phyloP scores from a whole-genome alignment of 92 coral and sea anemone genomes.

The Epizoanthus rinbou region DNA sequence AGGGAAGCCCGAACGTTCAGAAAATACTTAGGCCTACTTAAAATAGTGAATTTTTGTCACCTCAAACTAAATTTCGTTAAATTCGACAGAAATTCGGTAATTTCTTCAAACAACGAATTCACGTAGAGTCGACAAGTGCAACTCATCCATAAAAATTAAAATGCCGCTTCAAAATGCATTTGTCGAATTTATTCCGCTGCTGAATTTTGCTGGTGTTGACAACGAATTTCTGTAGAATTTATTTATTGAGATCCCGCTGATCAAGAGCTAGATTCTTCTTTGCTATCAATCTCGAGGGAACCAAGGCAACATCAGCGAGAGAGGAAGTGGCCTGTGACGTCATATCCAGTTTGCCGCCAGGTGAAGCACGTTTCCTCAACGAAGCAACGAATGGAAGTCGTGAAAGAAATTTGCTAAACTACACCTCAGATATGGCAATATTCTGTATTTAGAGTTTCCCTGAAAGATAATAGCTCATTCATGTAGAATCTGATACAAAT shows the following conservation, averaged over 20 bases:
- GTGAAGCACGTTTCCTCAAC: slow-evolving; percentile 79
- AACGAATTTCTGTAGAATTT: no score
- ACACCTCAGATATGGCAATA: background rate
- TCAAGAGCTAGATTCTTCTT: slow-evolving; percentile 49
- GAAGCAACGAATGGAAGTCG: slow-evolving; percentile 35
- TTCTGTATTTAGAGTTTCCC: background rate
- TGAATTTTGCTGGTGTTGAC: no score
- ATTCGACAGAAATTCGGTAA: no score
- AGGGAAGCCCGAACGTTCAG: no score
- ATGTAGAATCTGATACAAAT: slow-evolving; percentile 22
- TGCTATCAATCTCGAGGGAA: slow-evolving; percentile 1
- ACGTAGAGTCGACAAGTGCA: no score
- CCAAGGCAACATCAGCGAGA: slow-evolving; percentile 44
- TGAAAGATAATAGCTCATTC: slow-evolving; percentile 8
- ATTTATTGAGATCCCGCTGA: background rate
- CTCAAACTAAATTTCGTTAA: no score
- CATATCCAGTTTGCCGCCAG: slow-evolving; percentile 87
- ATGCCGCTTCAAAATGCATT: no score
- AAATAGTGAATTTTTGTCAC: background rate
- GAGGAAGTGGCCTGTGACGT: slow-evolving; percentile 94
- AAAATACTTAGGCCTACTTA: background rate
- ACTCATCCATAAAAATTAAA: no score
- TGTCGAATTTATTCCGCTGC: no score
- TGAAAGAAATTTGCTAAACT: slow-evolving; percentile 19
- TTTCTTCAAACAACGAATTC: no score